These are phyloP conservation scores for Craterocephalus amniculus DNA, from an alignment of 2,797 vertebrate species.

Conservation along the genomic window DNA sequence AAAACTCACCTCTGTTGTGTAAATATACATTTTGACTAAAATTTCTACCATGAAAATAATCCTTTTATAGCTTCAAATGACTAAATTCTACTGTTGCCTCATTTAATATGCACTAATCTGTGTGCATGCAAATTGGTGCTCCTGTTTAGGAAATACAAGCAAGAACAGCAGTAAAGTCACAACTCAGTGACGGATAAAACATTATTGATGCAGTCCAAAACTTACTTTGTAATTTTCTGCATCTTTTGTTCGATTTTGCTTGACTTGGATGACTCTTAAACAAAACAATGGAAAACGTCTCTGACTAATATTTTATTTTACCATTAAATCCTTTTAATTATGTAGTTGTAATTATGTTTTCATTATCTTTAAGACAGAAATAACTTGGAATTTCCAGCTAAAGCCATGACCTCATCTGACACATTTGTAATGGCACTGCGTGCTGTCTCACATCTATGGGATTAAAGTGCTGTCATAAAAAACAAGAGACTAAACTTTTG, in stretches of 20 bases:
- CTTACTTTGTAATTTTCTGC: neutral
- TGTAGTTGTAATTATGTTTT: neutral
- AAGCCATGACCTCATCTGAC: neutral
- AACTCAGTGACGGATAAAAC: neutral
- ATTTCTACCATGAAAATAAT: neutral
- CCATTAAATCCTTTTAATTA: neutral
- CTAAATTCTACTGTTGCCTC: neutral
- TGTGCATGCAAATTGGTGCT: neutral
- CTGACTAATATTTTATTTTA: neutral
- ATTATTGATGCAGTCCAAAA: neutral
- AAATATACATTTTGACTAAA: neutral
- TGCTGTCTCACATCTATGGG: too few relatives aligned
- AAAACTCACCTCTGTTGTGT: neutral
- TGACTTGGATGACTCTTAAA: neutral
- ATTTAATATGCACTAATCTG: neutral
- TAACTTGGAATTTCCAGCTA: neutral
- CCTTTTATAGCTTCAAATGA: neutral
- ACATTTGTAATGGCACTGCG: neutral
- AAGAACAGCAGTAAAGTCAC: constrained; percentile 1
- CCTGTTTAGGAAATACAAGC: neutral
- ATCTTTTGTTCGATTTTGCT: neutral
- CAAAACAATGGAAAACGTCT: neutral
- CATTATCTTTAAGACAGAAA: neutral
- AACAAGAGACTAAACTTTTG: neutral
- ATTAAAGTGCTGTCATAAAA: constrained; percentile 8